A percentile compares a stretch with the other conserved stretches of the same genome.
Evolutionary conservation across 2,888 invertebrate species (phyloP).

Genomic region (Chrysomela aeneicollis): DNA sequence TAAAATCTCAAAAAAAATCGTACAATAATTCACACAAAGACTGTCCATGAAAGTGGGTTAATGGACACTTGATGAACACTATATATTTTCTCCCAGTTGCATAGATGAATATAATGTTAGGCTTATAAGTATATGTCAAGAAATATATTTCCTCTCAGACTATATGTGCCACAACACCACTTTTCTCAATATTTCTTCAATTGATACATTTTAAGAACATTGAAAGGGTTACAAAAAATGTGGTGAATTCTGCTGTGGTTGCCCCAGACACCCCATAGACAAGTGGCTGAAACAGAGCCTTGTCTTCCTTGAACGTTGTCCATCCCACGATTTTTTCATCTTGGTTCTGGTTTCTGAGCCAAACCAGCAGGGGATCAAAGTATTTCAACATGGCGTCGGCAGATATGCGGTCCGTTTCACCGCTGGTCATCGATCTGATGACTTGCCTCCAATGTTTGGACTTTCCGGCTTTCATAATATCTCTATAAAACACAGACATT

Average conservation of each 20-base stretch:
- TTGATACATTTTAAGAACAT: neutral
- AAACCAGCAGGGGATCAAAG: constrained; percentile 80
- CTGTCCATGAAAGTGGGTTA: no score
- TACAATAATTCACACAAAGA: no score
- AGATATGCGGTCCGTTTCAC: constrained; percentile 75
- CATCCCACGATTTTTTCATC: constrained; percentile 78
- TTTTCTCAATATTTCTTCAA: no score
- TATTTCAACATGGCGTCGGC: constrained; percentile 81
- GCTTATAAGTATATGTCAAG: no score
- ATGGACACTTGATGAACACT: no score
- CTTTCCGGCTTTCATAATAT: constrained; percentile 73
- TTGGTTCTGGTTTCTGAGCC: constrained; percentile 79
- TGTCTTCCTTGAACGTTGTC: constrained; percentile 74
- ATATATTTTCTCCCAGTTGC: no score
- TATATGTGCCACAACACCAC: no score
- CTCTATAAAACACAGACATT: constrained; percentile 64
- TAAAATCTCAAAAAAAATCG: no score
- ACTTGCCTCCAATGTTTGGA: constrained; percentile 77
- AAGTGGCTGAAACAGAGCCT: constrained; percentile 64
- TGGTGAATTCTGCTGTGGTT: neutral
- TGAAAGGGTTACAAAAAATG: neutral
- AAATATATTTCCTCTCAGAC: no score
- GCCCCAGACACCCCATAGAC: constrained; percentile 36
- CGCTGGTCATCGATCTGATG: constrained; percentile 74
- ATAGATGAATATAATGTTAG: no score